Base-by-base conservation (phyloP, 2,888 invertebrate genomes). In the Dione juno region DNA sequence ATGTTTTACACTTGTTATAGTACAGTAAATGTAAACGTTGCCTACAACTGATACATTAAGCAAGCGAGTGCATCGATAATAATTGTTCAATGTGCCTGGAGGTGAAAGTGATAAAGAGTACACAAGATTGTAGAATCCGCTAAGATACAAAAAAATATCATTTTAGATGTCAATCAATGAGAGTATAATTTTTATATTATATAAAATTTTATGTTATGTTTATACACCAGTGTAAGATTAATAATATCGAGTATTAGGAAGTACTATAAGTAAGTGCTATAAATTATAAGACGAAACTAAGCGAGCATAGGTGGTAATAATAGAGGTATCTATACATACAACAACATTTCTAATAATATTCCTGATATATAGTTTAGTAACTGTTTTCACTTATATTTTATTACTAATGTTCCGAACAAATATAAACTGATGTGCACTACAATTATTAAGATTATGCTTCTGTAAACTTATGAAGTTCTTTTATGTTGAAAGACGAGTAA, bases 81-180 rank as follows among this genome's bases (percentile, higher is more conserved):
- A 19, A 13, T 52, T 40, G 14, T n/a, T 37, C 37, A 64, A 40
- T 40, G 35, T 61, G 52, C 67, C 41, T 68, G 43, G 59, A 61
- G 61, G 61, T 68, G 61, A 68, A 67, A 41, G 41, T 61, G 59
- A 68, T 67, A 68, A 67, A 66, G 58, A 61, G 16, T 50, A 50
- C 41, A 14, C 11, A 28, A 41, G 67, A 67, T 67, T 52, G 48
- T 41, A 16, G 58, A 52, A 61, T 67, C 67, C 67, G 67, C 52
- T 28, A 52, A 28, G 67, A 67, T 61, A 53, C 40, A 40, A 16
- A 40, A 53, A 19, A 67, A n/a, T 61, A 43, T 64, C 0, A 43
- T 61, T 43, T 28, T 43, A 61, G 28, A 7, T 37, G 35, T 54
- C 54, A 54, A n/a, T 16, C 43, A 43, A 61, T 61, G 21, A 21